These are phyloP conservation scores for Melolontha melolontha DNA, from an alignment of 2,888 invertebrate genomes.

Conservation along the genomic window DNA sequence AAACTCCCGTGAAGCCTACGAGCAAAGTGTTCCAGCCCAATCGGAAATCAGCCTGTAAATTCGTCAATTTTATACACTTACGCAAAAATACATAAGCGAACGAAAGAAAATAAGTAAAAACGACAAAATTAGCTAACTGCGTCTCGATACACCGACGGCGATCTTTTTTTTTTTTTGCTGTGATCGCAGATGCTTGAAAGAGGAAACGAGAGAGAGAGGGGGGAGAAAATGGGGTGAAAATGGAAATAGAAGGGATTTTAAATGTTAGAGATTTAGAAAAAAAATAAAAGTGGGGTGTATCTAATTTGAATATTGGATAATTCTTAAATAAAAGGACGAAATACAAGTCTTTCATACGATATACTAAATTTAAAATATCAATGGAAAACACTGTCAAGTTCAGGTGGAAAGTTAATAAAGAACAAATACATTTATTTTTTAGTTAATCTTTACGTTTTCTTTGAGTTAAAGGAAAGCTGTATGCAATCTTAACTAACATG, in stretches of 20 bases:
- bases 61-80: slow-evolving; percentile 32
- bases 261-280: slow-evolving; percentile 30
- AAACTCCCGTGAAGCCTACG: slow-evolving; percentile 82
- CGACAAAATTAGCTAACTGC: slow-evolving; percentile 20
- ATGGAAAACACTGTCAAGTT: too few relatives aligned
- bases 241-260: slow-evolving; percentile 27
- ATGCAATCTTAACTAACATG: too few relatives aligned
- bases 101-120: neutral
- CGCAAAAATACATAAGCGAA: neutral
- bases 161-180: slow-evolving; percentile 3
- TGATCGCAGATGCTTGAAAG: neutral
- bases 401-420: too few relatives aligned
- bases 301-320: slow-evolving; percentile 23
- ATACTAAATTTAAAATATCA: too few relatives aligned
- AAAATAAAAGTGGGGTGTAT: slow-evolving; percentile 18
- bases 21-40: slow-evolving; percentile 81
- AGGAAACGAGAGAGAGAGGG: slow-evolving; percentile 5
- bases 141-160: slow-evolving; percentile 5
- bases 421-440: too few relatives aligned
- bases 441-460: too few relatives aligned
- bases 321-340: slow-evolving; percentile 7
- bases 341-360: slow-evolving; percentile 9
- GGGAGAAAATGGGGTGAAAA: slow-evolving; percentile 25
- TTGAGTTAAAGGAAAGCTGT: slow-evolving; percentile 17
- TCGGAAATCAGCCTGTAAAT: slow-evolving; percentile 76